Percentiles rank a stretch among this genome's conserved stretches.
phyloP scores from a whole-genome alignment of 2,888 invertebrate species.

The Teleiodes luculella region DNA sequence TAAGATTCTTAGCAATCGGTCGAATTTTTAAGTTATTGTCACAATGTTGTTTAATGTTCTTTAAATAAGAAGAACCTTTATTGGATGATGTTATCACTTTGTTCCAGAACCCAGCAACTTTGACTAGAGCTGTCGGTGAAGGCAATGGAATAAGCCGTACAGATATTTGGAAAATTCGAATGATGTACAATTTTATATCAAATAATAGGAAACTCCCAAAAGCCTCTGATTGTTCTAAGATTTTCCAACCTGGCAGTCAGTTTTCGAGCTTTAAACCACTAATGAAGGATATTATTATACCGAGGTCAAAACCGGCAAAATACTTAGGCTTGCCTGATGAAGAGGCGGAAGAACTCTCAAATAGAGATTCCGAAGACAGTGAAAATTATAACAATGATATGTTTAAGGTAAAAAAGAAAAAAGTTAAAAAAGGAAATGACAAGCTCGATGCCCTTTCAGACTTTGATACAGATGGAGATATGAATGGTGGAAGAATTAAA shows the following conservation, averaged over 20 bases:
- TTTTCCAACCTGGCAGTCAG: not conserved
- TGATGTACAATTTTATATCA: conserved; percentile 10
- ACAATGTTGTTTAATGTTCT: too few species aligned
- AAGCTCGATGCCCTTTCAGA: not conserved
- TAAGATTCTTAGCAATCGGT: too few species aligned
- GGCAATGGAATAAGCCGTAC: not conserved
- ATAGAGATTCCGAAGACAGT: not conserved
- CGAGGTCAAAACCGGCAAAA: not conserved
- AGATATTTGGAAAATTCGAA: conserved; percentile 1
- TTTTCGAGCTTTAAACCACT: not conserved
- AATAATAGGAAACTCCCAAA: not conserved
- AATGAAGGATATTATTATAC: not conserved
- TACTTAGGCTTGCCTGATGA: not conserved
- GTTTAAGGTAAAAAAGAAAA: not conserved
- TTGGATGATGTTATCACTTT: not conserved
- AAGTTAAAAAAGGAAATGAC: not conserved
- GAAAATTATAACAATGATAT: not conserved
- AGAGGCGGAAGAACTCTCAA: not conserved
- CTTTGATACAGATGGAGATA: not conserved
- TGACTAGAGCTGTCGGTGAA: not conserved
- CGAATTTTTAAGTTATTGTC: too few species aligned
- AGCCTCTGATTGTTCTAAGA: not conserved
- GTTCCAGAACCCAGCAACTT: not conserved
- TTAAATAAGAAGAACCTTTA: too few species aligned
- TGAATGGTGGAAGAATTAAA: not conserved